These are phyloP conservation scores for Sinotaia quadrata DNA, from an alignment of 2,888 invertebrate genomes.

Conservation along the genomic window DNA sequence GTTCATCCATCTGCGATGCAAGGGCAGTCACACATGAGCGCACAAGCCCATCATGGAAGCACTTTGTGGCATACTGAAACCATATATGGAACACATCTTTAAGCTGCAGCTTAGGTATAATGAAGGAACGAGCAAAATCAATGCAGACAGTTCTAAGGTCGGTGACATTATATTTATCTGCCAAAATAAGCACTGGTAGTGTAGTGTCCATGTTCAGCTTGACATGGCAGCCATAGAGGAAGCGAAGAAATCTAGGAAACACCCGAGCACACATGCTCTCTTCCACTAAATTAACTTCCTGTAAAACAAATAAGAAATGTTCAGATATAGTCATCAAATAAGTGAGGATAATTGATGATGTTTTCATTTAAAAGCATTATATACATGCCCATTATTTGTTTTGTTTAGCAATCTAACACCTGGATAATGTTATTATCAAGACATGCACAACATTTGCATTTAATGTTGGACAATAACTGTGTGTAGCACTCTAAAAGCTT, in stretches of 20 bases:
- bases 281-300: slow-evolving; percentile 68
- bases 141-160: slow-evolving; percentile 71
- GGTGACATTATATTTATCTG: slow-evolving; percentile 73
- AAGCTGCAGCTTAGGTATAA: slow-evolving; percentile 68
- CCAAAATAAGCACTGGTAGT: slow-evolving; percentile 71
- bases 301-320: slow-evolving; percentile 13
- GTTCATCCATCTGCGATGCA: slow-evolving; percentile 66
- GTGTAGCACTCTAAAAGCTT: no score
- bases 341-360: neutral
- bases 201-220: slow-evolving; percentile 70
- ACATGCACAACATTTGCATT: no score
- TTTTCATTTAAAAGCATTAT: neutral
- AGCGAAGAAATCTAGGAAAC: slow-evolving; percentile 72
- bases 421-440: no score
- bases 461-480: no score
- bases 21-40: slow-evolving; percentile 60
- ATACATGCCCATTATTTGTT: no score
- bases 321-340: neutral
- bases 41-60: slow-evolving; percentile 62
- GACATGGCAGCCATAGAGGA: slow-evolving; percentile 73
- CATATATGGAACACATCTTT: slow-evolving; percentile 73
- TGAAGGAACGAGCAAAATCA: slow-evolving; percentile 71
- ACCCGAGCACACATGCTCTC: slow-evolving; percentile 69
- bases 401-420: no score
- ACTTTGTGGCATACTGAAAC: slow-evolving; percentile 73